phyloP scores from a whole-genome alignment of 2,888 invertebrate species.

The Lepidonotus clava region DNA sequence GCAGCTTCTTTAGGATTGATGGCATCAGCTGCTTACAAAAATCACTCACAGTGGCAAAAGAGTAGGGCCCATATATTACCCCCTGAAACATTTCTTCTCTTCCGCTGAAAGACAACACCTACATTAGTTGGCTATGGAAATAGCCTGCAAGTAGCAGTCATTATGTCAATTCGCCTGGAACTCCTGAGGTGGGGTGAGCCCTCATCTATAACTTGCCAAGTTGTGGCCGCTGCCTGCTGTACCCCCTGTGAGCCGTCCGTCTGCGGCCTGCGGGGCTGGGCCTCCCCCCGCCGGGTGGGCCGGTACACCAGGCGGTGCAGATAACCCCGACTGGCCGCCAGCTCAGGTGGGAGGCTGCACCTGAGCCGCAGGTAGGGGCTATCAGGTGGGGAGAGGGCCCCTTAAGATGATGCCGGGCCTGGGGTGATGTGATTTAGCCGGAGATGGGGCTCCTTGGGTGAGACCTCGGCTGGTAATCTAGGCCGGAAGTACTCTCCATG shows the following conservation, averaged over 20 bases:
- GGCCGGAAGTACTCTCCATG: not conserved
- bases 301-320: not conserved
- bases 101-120: not conserved
- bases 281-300: not conserved
- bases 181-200: not conserved
- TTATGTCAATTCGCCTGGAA: not conserved
- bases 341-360: not conserved
- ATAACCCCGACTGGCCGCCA: not conserved
- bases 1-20: too few species aligned
- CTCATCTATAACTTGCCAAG: not conserved
- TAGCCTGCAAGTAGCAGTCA: not conserved
- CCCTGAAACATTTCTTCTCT: too few species aligned
- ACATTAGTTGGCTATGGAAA: not conserved
- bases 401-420: not conserved
- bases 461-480: slow-evolving; percentile 9
- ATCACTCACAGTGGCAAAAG: too few species aligned
- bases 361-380: not conserved
- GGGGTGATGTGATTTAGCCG: not conserved
- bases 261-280: not conserved
- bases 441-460: not conserved
- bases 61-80: too few species aligned
- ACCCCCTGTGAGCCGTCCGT: not conserved
- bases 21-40: too few species aligned
- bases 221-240: not conserved
- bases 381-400: not conserved